These are phyloP conservation scores for Syrphus vitripennis DNA, from an alignment of 2,888 invertebrate genomes.

Conservation along the genomic window DNA sequence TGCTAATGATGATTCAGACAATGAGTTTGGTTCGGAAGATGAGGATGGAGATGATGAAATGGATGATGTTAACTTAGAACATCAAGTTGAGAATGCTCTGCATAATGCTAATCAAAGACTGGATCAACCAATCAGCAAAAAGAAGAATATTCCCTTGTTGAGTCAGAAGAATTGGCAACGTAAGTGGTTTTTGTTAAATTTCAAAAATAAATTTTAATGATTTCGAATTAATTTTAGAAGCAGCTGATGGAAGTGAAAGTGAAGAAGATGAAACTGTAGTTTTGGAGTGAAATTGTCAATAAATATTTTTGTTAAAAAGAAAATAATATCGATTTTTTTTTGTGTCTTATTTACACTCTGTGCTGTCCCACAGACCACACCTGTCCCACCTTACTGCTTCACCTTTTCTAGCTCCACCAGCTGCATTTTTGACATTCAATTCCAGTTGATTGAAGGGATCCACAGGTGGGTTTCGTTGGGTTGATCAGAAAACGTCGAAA, in stretches of 20 bases:
- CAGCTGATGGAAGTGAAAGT: slow-evolving; percentile 72
- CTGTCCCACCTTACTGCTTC: no score
- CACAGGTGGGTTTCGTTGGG: no score
- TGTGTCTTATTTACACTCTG: no score
- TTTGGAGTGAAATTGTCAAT: slow-evolving; percentile 35
- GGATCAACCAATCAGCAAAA: slow-evolving; percentile 64
- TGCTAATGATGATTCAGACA: slow-evolving; percentile 69
- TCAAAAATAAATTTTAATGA: not conserved
- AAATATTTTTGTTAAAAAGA: slow-evolving; percentile 1
- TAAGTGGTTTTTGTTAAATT: not conserved
- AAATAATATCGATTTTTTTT: no score
- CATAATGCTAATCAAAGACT: slow-evolving; percentile 45
- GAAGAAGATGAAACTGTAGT: slow-evolving; percentile 75
- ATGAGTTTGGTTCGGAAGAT: slow-evolving; percentile 59
- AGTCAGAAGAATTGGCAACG: slow-evolving; percentile 51
- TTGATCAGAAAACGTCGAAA: no score
- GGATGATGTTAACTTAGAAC: slow-evolving; percentile 57
- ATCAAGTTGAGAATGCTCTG: slow-evolving; percentile 68
- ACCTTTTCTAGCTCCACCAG: no score
- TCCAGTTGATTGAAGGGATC: no score
- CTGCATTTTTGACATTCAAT: no score
- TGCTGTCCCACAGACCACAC: no score
- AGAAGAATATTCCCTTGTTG: slow-evolving; percentile 49
- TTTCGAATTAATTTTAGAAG: slow-evolving; percentile 45
- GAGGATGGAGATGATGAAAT: slow-evolving; percentile 64